Percentiles rank a stretch among this genome's conserved stretches.
Conservation (phyloP, 2,888 invertebrate genomes). For the Gastracanthus pulcherrimus region DNA sequence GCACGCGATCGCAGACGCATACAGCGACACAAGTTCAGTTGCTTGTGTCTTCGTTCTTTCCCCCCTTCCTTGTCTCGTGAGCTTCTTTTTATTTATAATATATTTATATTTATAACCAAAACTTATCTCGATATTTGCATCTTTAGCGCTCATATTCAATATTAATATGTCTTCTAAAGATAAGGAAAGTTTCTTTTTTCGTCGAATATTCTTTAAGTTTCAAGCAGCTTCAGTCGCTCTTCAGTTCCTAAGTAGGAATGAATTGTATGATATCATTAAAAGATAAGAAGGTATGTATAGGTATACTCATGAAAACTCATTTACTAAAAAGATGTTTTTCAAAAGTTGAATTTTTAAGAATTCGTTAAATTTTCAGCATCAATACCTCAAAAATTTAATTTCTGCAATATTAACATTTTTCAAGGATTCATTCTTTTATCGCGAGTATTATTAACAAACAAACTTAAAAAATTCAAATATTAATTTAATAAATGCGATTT, state of each 20-base stretch:
- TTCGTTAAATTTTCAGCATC: too few relatives aligned
- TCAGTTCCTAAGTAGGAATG: conserved; percentile 27
- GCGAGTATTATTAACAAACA: too few relatives aligned
- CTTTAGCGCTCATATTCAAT: conserved; percentile 31
- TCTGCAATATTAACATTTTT: too few relatives aligned
- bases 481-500: neutral
- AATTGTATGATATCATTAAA: conserved; percentile 20
- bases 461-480: neutral
- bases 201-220: conserved; percentile 23
- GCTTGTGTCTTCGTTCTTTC: neutral
- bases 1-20: conserved; percentile 28
- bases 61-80: neutral
- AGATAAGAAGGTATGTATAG: neutral
- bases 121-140: conserved; percentile 42
- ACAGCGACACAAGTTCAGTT: conserved; percentile 15
- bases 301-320: neutral
- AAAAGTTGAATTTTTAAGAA: too few relatives aligned
- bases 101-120: conserved; percentile 33
- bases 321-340: too few relatives aligned
- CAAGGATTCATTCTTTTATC: too few relatives aligned
- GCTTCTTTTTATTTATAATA: neutral
- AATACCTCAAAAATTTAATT: too few relatives aligned
- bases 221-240: conserved; percentile 31
- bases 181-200: conserved; percentile 18
- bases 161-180: conserved; percentile 37